Evolutionary conservation across 2,113 vertebrate species (phyloP).

Genomic region (Numida meleagris): DNA sequence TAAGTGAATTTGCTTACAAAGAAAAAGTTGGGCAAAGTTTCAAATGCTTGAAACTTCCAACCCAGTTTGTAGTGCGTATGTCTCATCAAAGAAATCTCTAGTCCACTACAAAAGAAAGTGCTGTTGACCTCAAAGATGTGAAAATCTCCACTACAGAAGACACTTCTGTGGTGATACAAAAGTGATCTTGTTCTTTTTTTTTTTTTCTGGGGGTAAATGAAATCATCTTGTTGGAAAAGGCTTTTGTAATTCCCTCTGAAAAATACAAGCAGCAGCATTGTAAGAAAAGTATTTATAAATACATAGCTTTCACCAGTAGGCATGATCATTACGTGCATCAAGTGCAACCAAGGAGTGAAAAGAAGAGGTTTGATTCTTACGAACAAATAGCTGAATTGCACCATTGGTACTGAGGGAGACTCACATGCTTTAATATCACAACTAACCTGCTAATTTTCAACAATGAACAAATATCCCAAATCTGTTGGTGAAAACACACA

Average conservation of each 20-base stretch:
- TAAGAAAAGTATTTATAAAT: not conserved
- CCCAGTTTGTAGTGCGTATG: not conserved
- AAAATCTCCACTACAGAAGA: not conserved
- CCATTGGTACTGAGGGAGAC: not conserved
- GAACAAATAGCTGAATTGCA: not conserved
- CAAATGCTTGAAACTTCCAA: not conserved
- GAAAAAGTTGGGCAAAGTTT: not conserved
- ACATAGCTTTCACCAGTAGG: not conserved
- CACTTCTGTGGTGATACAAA: not conserved
- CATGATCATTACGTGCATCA: not conserved
- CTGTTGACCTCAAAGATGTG: not conserved
- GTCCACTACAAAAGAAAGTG: not conserved
- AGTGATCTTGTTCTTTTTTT: not conserved
- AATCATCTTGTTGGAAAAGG: not conserved
- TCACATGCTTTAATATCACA: not conserved
- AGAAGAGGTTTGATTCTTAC: not conserved
- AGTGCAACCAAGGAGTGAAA: not conserved
- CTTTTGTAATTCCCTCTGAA: not conserved
- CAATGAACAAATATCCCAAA: not conserved
- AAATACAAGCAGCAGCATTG: not conserved
- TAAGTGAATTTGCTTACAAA: not conserved
- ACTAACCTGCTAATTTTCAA: not conserved
- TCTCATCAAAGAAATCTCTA: not conserved
- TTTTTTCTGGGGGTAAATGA: not conserved
- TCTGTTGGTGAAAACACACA: not conserved